Evolutionary conservation across 1,140 invertebrate genomes (phyloP).

Genomic region (Choristoneura fumiferana): DNA sequence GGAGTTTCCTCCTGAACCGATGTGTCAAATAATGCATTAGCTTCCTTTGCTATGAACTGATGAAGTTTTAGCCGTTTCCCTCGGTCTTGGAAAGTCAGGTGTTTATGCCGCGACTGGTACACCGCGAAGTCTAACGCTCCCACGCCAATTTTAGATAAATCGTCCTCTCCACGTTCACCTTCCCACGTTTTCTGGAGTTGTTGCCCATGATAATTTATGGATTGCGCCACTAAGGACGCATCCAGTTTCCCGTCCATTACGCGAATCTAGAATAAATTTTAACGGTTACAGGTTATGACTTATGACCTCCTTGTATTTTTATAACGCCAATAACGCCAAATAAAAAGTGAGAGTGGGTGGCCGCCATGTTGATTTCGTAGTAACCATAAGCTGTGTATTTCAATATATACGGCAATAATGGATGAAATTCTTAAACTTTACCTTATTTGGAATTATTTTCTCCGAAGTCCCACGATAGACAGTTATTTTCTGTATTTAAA

Average conservation of each 20-base stretch:
- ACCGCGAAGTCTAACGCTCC: conserved; percentile 85
- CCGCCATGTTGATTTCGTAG: conserved; percentile 1
- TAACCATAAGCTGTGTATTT: neutral
- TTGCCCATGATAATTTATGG: conserved; percentile 90
- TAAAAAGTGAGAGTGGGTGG: conserved; percentile 10
- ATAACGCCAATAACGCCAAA: neutral
- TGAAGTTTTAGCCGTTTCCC: conserved; percentile 90
- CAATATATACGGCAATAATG: too few species aligned
- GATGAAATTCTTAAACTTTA: too few species aligned
- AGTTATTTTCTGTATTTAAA: conserved; percentile 1
- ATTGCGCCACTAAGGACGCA: conserved; percentile 83
- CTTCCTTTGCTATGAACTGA: conserved; percentile 90
- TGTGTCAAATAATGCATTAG: conserved; percentile 82
- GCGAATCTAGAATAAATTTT: conserved; percentile 25
- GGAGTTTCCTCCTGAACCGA: conserved; percentile 77
- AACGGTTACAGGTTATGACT: neutral
- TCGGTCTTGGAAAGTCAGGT: conserved; percentile 88
- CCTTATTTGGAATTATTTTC: too few species aligned
- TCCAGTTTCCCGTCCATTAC: conserved; percentile 80
- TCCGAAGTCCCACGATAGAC: neutral
- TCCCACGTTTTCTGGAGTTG: conserved; percentile 92
- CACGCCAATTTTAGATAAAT: conserved; percentile 83
- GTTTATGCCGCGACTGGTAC: conserved; percentile 87
- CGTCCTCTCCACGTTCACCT: conserved; percentile 86
- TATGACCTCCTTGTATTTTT: neutral